Conservation (phyloP, 2,113 vertebrate genomes). For the Emberiza fucata region DNA sequence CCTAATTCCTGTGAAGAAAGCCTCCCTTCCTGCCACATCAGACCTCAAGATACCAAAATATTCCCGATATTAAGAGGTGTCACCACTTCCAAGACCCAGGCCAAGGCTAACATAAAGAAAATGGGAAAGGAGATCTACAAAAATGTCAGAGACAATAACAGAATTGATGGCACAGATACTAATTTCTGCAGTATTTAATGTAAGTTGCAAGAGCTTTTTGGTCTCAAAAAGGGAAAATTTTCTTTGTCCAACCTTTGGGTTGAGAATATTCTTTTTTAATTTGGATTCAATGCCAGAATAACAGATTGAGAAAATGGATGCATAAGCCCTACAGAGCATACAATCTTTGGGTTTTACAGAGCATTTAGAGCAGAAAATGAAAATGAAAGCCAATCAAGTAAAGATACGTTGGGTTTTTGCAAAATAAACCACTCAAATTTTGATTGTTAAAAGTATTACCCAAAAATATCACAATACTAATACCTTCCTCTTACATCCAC, state of each 20-base stretch:
- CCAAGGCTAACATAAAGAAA: background rate
- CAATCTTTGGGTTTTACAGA: background rate
- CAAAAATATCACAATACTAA: background rate
- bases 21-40: background rate
- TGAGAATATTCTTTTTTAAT: background rate
- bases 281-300: background rate
- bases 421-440: background rate
- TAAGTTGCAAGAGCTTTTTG: background rate
- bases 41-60: background rate
- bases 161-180: background rate
- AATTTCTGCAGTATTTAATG: background rate
- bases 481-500: background rate
- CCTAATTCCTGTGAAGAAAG: background rate
- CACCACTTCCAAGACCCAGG: background rate
- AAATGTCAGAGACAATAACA: background rate
- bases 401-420: background rate
- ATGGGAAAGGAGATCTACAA: background rate
- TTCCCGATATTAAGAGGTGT: background rate
- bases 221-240: background rate
- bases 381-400: background rate
- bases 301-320: background rate
- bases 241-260: background rate
- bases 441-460: background rate
- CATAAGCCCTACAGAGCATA: background rate
- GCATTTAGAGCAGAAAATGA: background rate